Evolutionary conservation across 1,140 invertebrate species (phyloP).

Genomic region (Leguminivora glycinivorella): DNA sequence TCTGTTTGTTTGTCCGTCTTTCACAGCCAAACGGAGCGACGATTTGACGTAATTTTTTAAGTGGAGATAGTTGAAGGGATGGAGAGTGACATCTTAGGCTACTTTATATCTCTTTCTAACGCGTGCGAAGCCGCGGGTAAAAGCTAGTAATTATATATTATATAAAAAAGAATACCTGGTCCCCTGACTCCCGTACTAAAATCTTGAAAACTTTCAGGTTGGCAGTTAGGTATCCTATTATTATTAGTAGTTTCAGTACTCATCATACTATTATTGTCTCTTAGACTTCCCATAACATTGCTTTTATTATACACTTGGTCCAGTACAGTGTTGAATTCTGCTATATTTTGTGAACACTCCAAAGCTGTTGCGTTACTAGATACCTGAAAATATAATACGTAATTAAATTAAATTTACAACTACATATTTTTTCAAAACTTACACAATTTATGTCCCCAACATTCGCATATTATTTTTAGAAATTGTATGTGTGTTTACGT

Average conservation of each 20-base stretch:
- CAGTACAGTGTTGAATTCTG: conserved; percentile 52
- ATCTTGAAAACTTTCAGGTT: conserved; percentile 47
- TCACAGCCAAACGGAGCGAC: too few relatives aligned
- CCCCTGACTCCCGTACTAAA: conserved; percentile 50
- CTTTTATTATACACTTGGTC: conserved; percentile 42
- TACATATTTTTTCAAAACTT: too few relatives aligned
- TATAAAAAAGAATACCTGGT: conserved; percentile 41
- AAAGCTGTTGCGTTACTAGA: conserved; percentile 17
- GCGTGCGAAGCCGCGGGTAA: too few relatives aligned
- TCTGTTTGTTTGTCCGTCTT: too few relatives aligned
- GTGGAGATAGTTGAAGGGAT: too few relatives aligned
- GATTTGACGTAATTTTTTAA: too few relatives aligned
- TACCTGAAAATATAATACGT: background rate
- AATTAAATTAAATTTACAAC: background rate
- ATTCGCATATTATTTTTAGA: too few relatives aligned
- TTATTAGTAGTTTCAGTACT: conserved; percentile 32
- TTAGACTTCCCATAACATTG: background rate
- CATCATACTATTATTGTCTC: conserved; percentile 28
- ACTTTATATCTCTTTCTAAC: too few relatives aligned
- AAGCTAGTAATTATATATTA: too few relatives aligned
- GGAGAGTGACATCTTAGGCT: too few relatives aligned
- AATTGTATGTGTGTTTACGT: too few relatives aligned
- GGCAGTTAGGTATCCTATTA: conserved; percentile 30
- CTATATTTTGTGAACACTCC: conserved; percentile 48
- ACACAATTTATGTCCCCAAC: background rate